Evolutionary conservation across 1,140 invertebrate species (phyloP).

Genomic region (Drosophila melanogaster): DNA sequence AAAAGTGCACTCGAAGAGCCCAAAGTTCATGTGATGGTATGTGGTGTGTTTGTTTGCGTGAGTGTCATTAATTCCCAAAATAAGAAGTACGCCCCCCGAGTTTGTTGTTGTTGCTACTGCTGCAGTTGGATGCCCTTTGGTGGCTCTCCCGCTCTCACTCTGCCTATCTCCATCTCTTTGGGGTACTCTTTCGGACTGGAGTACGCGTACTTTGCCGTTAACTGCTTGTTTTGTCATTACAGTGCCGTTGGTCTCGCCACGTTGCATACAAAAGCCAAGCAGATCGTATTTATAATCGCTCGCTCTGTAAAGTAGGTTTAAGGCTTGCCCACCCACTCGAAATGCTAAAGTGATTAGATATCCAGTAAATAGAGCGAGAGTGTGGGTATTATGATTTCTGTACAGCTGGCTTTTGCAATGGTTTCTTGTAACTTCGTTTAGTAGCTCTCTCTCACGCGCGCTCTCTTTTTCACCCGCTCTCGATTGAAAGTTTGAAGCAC

Average conservation of each 20-base stretch:
- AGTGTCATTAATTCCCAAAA: slow-evolving; percentile 46
- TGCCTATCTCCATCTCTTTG: slow-evolving; percentile 15
- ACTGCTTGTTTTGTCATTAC: slow-evolving; percentile 73
- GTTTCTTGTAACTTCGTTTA: slow-evolving; percentile 63
- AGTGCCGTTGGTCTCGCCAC: slow-evolving; percentile 68
- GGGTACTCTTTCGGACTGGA: slow-evolving; percentile 25
- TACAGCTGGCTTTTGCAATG: slow-evolving; percentile 44
- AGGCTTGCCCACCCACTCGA: slow-evolving; percentile 22
- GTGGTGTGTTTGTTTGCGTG: slow-evolving; percentile 18
- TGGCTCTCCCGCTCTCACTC: slow-evolving; percentile 28
- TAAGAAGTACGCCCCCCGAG: slow-evolving; percentile 59
- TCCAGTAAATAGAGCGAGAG: slow-evolving; percentile 30
- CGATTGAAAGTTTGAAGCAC: slow-evolving; percentile 37
- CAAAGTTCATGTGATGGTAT: slow-evolving; percentile 35
- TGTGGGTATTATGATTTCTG: slow-evolving; percentile 31
- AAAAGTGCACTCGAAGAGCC: slow-evolving; percentile 45
- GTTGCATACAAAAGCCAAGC: slow-evolving; percentile 53
- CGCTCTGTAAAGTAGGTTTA: slow-evolving; percentile 16
- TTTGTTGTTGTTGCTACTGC: slow-evolving; percentile 24
- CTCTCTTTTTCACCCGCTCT: slow-evolving; percentile 10
- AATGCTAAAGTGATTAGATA: slow-evolving; percentile 62
- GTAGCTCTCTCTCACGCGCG: neutral
- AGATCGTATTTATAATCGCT: slow-evolving; percentile 73
- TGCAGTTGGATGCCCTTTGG: slow-evolving; percentile 63
- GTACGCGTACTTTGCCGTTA: slow-evolving; percentile 65